phyloP scores from a whole-genome alignment of 2,113 vertebrate genomes.

The Raphicerus campestris region DNA sequence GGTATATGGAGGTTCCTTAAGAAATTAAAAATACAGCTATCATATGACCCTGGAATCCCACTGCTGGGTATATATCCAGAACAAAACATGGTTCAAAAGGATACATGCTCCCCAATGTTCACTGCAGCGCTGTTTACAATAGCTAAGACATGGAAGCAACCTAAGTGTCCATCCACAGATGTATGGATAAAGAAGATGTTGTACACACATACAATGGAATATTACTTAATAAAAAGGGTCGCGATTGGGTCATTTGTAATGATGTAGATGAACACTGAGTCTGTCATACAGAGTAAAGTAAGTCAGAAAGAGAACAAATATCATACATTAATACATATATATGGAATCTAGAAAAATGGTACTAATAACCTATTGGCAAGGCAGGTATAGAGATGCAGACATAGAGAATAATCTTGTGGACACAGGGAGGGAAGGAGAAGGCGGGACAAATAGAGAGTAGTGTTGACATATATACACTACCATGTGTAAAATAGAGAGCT shows the following conservation, averaged over 20 bases:
- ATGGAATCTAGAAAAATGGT: not conserved
- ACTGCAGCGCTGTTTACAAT: not conserved
- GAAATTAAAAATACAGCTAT: not conserved
- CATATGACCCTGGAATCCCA: not conserved
- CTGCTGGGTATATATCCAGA: constrained; percentile 57
- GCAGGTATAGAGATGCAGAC: not conserved
- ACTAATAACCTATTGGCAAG: not conserved
- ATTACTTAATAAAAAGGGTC: not conserved
- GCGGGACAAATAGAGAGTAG: not conserved
- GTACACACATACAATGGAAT: not conserved
- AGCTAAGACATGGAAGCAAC: not conserved
- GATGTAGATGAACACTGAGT: not conserved
- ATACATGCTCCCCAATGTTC: not conserved
- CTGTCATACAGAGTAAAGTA: not conserved
- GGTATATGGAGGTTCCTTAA: not conserved
- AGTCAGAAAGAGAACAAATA: not conserved
- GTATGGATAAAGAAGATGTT: not conserved
- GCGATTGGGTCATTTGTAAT: not conserved
- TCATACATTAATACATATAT: not conserved
- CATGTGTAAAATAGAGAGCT: not conserved
- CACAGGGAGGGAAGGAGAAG: not conserved
- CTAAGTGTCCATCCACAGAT: not conserved
- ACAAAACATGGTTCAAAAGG: not conserved
- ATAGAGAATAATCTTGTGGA: not conserved
- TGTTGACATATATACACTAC: not conserved